phyloP scores from a whole-genome alignment of 2,113 vertebrate genomes.

The rabbit (Oryctolagus cuniculus) region mOryCun1.1 NC_091453.1:53717501-53718000 shows the following conservation, averaged over 20 bases:
- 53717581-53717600: neutral
- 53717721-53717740: constrained; percentile 12
- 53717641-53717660: constrained; percentile 30
- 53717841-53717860: constrained; percentile 11
- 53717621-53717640: constrained; percentile 31
- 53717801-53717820: neutral
- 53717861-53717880: constrained; percentile 11
- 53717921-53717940: neutral
- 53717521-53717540: constrained; percentile 56
- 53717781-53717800: constrained; percentile 20
- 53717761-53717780: constrained; percentile 46
- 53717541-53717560: constrained; percentile 59
- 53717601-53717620: neutral
- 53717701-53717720: constrained; percentile 25
- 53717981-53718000: constrained; percentile 1
- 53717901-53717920: constrained; percentile 33
- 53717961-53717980: constrained; percentile 9
- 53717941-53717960: neutral
- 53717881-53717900: constrained; percentile 39
- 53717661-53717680: neutral
- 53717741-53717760: constrained; percentile 1
- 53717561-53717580: constrained; percentile 41
- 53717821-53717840: constrained; percentile 23
- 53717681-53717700: constrained; percentile 25
- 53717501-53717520: constrained; percentile 1